These are phyloP conservation scores for Bursaphelenchus mucronatus DNA, from an alignment of 1,140 invertebrate genomes.

Conservation along the genomic window DNA sequence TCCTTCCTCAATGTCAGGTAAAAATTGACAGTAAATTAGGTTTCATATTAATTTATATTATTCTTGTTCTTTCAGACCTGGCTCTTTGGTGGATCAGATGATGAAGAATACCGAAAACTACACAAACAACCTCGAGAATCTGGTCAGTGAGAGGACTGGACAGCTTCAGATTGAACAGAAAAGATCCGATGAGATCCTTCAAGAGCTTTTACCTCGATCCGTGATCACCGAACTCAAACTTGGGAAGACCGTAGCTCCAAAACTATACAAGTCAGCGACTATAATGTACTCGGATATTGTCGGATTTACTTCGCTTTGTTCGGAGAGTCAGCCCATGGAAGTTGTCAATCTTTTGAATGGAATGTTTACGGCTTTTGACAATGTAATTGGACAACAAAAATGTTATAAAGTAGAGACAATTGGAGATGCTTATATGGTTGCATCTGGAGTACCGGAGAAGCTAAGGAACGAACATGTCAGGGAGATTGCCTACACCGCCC, in stretches of 20 bases:
- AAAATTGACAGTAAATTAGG: too few species aligned
- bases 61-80: slow-evolving; percentile 27
- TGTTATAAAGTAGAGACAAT: slow-evolving; percentile 50
- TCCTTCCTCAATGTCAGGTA: too few species aligned
- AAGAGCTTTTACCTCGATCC: slow-evolving; percentile 45
- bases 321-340: slow-evolving; percentile 48
- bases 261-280: slow-evolving; percentile 47
- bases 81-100: slow-evolving; percentile 49
- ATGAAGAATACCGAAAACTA: slow-evolving; percentile 52
- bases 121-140: slow-evolving; percentile 42
- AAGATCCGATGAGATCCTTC: slow-evolving; percentile 42
- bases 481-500: slow-evolving; percentile 44
- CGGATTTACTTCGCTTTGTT: slow-evolving; percentile 49
- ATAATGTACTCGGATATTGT: slow-evolving; percentile 53
- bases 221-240: slow-evolving; percentile 46
- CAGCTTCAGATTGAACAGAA: slow-evolving; percentile 48
- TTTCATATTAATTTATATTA: too few species aligned
- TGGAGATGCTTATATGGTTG: slow-evolving; percentile 36
- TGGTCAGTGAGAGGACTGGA: slow-evolving; percentile 44
- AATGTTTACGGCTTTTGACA: slow-evolving; percentile 47
- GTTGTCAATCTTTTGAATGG: slow-evolving; percentile 46
- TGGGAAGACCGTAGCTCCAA: slow-evolving; percentile 42
- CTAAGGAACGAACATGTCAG: slow-evolving; percentile 38
- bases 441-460: slow-evolving; percentile 45
- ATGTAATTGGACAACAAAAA: slow-evolving; percentile 41